Conservation (phyloP, 2,113 vertebrate species). For the Oreamnos americanus region DNA sequence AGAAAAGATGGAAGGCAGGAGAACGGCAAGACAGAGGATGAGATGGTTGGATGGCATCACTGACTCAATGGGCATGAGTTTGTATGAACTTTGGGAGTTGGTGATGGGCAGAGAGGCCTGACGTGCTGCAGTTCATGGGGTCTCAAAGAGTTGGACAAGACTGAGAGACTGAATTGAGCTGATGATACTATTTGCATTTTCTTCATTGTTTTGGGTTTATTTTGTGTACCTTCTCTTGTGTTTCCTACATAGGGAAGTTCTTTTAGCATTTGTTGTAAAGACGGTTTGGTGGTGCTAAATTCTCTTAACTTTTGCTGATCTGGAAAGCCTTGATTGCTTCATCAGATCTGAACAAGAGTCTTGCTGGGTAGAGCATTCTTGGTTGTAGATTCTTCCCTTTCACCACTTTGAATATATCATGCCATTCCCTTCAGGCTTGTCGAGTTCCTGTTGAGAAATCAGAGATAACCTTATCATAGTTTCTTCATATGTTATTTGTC, state of each 20-base stretch:
- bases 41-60: background rate
- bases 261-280: background rate
- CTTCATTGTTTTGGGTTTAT: background rate
- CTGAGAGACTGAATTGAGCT: background rate
- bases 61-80: background rate
- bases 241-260: background rate
- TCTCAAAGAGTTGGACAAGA: fast-evolving
- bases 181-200: background rate
- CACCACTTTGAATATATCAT: background rate
- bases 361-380: background rate
- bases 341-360: background rate
- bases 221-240: background rate
- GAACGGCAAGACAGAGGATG: background rate
- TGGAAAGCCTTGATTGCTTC: background rate
- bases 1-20: background rate
- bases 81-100: background rate
- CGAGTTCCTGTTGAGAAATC: background rate
- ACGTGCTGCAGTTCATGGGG: fast-evolving
- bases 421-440: background rate
- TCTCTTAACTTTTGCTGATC: background rate
- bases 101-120: background rate
- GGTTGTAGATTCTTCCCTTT: background rate
- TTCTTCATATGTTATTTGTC: background rate
- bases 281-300: background rate
- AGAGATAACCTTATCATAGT: background rate